Percentiles rank a stretch among this genome's conserved stretches.
Evolutionary conservation across 1,140 invertebrate genomes (phyloP).

Genomic region (Chymomyza costata): DNA sequence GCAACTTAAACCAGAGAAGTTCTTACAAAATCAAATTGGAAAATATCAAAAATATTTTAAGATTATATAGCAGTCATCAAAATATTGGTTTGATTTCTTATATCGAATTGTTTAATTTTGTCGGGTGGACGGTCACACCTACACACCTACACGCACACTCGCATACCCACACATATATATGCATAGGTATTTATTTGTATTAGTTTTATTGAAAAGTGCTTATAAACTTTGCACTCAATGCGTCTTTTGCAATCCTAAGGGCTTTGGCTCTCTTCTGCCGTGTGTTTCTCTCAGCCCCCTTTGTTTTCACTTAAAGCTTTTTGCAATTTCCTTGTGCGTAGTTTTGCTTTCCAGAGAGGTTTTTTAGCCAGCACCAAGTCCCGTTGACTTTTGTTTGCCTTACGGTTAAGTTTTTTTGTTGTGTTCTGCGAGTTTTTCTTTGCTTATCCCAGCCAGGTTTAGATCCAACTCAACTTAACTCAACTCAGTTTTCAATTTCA

Average conservation of each 20-base stretch:
- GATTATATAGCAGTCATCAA: too few species aligned
- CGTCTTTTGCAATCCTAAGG: slow-evolving; percentile 21
- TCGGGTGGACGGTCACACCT: slow-evolving; percentile 1
- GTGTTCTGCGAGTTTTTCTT: slow-evolving; percentile 2
- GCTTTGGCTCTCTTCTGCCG: too few species aligned
- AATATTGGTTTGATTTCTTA: too few species aligned
- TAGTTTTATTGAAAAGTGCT: slow-evolving; percentile 51
- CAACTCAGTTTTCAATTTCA: slow-evolving; percentile 64
- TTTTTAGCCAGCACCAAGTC: slow-evolving; percentile 14
- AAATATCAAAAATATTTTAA: too few species aligned
- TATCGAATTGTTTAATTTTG: too few species aligned
- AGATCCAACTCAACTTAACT: slow-evolving; percentile 45
- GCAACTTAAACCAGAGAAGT: too few species aligned
- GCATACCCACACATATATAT: neutral
- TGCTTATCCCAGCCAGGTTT: slow-evolving; percentile 29
- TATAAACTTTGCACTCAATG: slow-evolving; percentile 44
- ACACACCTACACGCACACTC: neutral
- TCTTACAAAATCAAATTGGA: too few species aligned
- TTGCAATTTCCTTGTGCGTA: slow-evolving; percentile 30
- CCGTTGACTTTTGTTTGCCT: slow-evolving; percentile 38
- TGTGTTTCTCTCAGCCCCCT: neutral
- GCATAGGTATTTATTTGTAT: slow-evolving; percentile 18
- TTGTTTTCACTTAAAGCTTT: slow-evolving; percentile 7
- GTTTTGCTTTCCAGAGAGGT: slow-evolving; percentile 10
- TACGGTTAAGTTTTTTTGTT: slow-evolving; percentile 51